Evolutionary conservation across 2,888 invertebrate species (phyloP).

Genomic region (Thymelicus lineola): DNA sequence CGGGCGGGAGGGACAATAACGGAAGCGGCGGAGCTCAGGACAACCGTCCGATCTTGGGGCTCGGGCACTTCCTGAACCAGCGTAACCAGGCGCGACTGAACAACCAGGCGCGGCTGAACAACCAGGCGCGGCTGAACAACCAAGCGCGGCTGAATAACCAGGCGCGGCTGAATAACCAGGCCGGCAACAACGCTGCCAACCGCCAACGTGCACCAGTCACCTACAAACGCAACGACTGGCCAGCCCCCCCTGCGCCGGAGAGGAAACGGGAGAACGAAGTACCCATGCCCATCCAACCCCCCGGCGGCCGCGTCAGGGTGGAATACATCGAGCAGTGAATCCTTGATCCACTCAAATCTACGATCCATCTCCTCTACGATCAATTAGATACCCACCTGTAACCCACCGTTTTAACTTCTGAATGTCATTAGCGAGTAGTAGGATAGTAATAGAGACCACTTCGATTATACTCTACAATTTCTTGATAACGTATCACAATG

Average conservation of each 20-base stretch:
- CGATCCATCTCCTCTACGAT: background rate
- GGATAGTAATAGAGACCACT: background rate
- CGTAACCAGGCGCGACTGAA: slow-evolving; percentile 12
- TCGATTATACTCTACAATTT: slow-evolving; percentile 1
- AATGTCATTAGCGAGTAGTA: slow-evolving; percentile 13
- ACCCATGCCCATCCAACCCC: slow-evolving; percentile 14
- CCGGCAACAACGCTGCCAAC: background rate
- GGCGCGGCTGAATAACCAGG: slow-evolving; percentile 5
- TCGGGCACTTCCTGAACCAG: slow-evolving; percentile 14
- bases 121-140: background rate
- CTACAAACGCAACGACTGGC: slow-evolving; percentile 12
- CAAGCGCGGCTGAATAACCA: slow-evolving; percentile 6
- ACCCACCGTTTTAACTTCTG: slow-evolving; percentile 11
- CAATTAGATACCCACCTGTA: slow-evolving; percentile 15
- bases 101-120: slow-evolving; percentile 6
- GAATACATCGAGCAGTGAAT: slow-evolving; percentile 14
- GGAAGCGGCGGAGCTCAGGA: background rate
- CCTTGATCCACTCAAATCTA: background rate
- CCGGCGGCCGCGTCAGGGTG: slow-evolving; percentile 2
- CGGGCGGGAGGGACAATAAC: slow-evolving; percentile 2
- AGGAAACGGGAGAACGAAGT: background rate
- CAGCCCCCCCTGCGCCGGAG: background rate
- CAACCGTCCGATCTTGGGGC: slow-evolving; percentile 13
- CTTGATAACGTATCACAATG: background rate
- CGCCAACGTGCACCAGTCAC: background rate